These are phyloP conservation scores for Meloe dianella DNA, from an alignment of 2,888 invertebrate genomes.

Conservation along the genomic window DNA sequence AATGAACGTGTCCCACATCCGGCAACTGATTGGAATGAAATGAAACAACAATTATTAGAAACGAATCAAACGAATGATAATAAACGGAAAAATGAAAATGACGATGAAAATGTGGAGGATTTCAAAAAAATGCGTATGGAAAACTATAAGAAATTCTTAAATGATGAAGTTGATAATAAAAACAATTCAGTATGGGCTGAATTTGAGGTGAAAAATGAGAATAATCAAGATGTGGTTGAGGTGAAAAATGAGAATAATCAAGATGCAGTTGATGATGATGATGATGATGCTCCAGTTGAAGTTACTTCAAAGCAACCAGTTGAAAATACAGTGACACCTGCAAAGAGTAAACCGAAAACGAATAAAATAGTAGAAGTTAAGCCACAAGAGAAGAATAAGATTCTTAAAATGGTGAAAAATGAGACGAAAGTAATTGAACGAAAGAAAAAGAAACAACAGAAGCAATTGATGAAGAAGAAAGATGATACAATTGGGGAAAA, in stretches of 20 bases:
- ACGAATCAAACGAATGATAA: conserved; percentile 62
- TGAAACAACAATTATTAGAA: conserved; percentile 69
- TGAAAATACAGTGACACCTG: conserved; percentile 36
- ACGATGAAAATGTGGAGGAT: conserved; percentile 39
- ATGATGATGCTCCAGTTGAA: conserved; percentile 48
- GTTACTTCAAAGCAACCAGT: conserved; percentile 43
- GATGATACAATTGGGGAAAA: conserved; percentile 35
- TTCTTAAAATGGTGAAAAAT: conserved; percentile 12
- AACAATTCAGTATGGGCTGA: conserved; percentile 65
- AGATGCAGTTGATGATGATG: conserved; percentile 31
- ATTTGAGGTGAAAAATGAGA: conserved; percentile 50
- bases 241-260: conserved; percentile 21
- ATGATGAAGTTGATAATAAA: conserved; percentile 59
- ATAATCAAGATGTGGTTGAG: conserved; percentile 14
- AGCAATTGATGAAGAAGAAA: conserved; percentile 20
- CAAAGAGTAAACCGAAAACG: conserved; percentile 39
- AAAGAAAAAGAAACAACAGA: conserved; percentile 19
- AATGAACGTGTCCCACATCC: conserved; percentile 73
- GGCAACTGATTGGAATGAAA: conserved; percentile 75
- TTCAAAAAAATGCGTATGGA: conserved; percentile 31
- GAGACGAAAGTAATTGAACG: not conserved
- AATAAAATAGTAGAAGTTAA: conserved; percentile 39
- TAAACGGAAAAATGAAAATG: conserved; percentile 60
- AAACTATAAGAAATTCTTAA: conserved; percentile 48
- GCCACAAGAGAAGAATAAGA: conserved; percentile 19